Conservation (phyloP, 2,888 invertebrate species). For the Ophion ellenae region DNA sequence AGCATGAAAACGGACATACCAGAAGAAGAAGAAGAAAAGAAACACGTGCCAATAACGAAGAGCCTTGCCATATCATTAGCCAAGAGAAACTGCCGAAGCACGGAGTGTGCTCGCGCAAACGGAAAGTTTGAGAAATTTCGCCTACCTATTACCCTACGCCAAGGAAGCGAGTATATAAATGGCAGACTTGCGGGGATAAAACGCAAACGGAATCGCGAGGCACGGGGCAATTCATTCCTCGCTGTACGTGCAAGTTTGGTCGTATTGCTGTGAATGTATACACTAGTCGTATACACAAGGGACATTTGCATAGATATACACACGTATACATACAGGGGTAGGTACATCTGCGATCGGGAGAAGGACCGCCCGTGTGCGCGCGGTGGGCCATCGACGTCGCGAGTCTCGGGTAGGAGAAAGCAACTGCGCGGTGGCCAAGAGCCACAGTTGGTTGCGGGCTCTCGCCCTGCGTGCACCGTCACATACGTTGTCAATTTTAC, state of each 20-base stretch:
- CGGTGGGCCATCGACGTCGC: slow-evolving; percentile 62
- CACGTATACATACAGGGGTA: background rate
- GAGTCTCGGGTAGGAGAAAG: slow-evolving; percentile 63
- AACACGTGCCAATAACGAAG: too few relatives aligned
- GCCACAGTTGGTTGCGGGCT: slow-evolving; percentile 82
- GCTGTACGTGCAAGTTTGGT: background rate
- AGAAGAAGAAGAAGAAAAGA: too few relatives aligned
- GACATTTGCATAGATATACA: background rate
- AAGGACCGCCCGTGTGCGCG: slow-evolving; percentile 59
- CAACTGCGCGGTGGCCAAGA: slow-evolving; percentile 74
- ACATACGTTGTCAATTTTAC: slow-evolving; percentile 1
- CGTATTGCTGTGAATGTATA: background rate
- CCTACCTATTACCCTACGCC: background rate
- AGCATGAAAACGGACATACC: too few relatives aligned
- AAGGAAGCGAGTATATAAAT: background rate
- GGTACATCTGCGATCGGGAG: slow-evolving; percentile 34
- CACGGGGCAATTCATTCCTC: slow-evolving; percentile 3
- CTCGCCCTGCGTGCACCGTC: slow-evolving; percentile 76
- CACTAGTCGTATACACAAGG: background rate
- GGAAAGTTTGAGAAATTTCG: slow-evolving; percentile 4
- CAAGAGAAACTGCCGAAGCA: background rate
- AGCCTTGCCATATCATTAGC: background rate
- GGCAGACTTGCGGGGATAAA: background rate
- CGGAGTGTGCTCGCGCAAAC: background rate
- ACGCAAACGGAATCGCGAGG: background rate